Evolutionary conservation across 2,888 invertebrate genomes (phyloP).

Genomic region (Meta bourneti): DNA sequence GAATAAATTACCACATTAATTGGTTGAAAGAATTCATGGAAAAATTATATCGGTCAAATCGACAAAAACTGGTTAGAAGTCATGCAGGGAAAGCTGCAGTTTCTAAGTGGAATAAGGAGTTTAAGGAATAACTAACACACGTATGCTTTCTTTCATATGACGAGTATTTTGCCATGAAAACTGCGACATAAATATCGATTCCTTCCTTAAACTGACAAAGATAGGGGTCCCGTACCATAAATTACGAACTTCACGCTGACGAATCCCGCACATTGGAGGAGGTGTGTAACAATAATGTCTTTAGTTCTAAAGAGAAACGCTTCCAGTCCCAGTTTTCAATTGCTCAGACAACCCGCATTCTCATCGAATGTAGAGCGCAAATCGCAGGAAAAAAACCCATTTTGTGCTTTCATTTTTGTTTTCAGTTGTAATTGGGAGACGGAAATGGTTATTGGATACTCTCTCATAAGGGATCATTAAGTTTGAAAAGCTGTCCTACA

Average conservation of each 20-base stretch:
- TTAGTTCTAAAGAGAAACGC: background rate
- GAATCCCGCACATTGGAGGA: background rate
- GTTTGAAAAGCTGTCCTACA: conserved; percentile 36
- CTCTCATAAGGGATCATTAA: conserved; percentile 49
- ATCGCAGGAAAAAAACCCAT: background rate
- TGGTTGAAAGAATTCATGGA: too few species aligned
- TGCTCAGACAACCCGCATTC: conserved; percentile 18
- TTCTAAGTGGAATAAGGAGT: too few species aligned
- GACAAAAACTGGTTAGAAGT: too few species aligned
- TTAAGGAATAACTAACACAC: too few species aligned
- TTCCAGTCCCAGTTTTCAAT: background rate
- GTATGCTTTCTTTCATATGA: too few species aligned
- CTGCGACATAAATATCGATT: too few species aligned
- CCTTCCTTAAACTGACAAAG: background rate
- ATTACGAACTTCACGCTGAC: too few species aligned
- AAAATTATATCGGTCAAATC: too few species aligned
- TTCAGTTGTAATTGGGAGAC: background rate
- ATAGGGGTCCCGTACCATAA: background rate
- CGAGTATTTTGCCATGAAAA: too few species aligned
- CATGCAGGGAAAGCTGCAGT: too few species aligned
- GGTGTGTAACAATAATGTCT: background rate
- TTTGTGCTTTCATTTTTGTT: background rate
- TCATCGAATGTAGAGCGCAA: background rate
- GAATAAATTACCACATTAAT: too few species aligned
- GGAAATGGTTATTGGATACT: conserved; percentile 16